Percentiles rank a stretch among this genome's conserved stretches.
These are phyloP conservation scores for Varanus komodoensis DNA, from an alignment of 2,113 vertebrate species.

Conservation along the genomic window DNA sequence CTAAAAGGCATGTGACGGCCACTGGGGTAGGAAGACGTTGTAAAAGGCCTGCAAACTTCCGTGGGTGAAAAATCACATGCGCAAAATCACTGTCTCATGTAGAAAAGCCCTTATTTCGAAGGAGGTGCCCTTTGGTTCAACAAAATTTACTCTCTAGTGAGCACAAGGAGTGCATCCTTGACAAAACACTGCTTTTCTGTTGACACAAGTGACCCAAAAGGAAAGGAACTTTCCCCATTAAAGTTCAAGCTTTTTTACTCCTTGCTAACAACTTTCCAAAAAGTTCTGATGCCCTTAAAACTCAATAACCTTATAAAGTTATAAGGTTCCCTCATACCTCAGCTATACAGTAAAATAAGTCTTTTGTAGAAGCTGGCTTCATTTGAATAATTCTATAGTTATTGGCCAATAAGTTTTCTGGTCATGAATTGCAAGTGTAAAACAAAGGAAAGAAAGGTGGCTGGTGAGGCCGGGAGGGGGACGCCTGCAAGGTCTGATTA, in stretches of 20 bases:
- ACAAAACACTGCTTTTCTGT: not conserved
- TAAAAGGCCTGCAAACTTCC: too few relatives aligned
- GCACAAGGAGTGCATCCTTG: not conserved
- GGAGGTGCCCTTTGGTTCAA: not conserved
- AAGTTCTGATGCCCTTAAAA: slow-evolving; percentile 28
- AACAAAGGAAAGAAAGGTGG: slow-evolving; percentile 3
- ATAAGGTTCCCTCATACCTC: slow-evolving; percentile 29
- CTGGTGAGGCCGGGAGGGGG: not conserved
- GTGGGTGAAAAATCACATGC: too few relatives aligned
- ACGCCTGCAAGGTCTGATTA: not conserved
- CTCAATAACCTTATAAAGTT: slow-evolving; percentile 16
- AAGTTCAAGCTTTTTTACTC: not conserved
- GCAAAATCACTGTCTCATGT: too few relatives aligned
- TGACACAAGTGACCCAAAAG: accelerated
- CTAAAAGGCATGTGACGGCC: too few relatives aligned
- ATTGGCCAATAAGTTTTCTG: slow-evolving; percentile 50
- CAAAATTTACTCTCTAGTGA: not conserved
- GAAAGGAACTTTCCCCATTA: not conserved
- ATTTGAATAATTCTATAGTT: slow-evolving; percentile 48
- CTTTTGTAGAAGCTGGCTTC: slow-evolving; percentile 42
- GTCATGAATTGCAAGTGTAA: slow-evolving; percentile 28
- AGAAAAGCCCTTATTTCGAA: not conserved
- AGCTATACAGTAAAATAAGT: slow-evolving; percentile 15
- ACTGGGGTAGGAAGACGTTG: too few relatives aligned
- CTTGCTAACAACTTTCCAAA: not conserved